Evolutionary conservation across 2,113 vertebrate genomes (phyloP), one percentile per base, ranked within the genome.

Genomic region (Rhineura floridana): DNA sequence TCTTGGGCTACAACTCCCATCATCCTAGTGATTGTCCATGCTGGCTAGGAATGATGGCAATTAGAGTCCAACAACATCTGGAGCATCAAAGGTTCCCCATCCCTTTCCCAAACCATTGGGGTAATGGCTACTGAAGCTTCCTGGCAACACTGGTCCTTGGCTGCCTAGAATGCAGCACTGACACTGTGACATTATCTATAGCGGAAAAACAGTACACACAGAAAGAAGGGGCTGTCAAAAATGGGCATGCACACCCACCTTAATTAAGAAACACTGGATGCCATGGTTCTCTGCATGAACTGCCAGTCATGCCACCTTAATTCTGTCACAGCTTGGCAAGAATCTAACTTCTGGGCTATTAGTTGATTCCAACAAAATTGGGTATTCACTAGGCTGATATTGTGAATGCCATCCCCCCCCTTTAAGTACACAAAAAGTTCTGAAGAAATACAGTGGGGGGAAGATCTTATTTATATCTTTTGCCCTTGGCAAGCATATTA

Each of bases 401-500:
- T 72, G 81, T 73, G 78, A 73, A 91, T 75, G 72, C 84, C 44
- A 91, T 36, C 0, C 10, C 19, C 81, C 42, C 84, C 70, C 77
- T 88, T 48, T 79, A 90, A 81, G n/a, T 65, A 77, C 30, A n/a
- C 42, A 85, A 91, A 91, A 73, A 83, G 50, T 81, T 78, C 59
- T 77, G 59, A 63, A 91, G 62, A 90, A 88, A 73, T 6, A 7
- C 73, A 83, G 52, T 82, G 72, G 62, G 77, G 13, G 39, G 67
- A 30, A 28, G 85, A 59, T 87, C 67, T 93, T 4, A 90, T 93
- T 87, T 85, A 79, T 85, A 67, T 85, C 93, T 89, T 55, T 88
- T 86, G 86, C 88, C 84, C 55, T 90, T 92, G 91, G 88, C 91
- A 89, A 92, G 87, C 94, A 84, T 63, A 83, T 52, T 67, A 42